phyloP scores from a whole-genome alignment of 2,888 invertebrate genomes.

The Frankliniella fusca region DNA sequence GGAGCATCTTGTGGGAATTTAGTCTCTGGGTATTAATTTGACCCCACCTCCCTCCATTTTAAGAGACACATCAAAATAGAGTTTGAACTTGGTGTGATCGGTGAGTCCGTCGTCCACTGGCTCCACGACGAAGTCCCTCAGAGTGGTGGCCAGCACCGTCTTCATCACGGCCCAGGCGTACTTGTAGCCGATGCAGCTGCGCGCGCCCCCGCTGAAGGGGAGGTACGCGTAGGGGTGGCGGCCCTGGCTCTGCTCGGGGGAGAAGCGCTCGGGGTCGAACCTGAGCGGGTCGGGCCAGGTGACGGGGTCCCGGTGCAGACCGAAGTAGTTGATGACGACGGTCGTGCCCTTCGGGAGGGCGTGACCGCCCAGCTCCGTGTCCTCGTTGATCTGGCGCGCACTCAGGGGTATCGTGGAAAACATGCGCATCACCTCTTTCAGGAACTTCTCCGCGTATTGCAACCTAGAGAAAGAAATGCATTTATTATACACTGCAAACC shows the following conservation, averaged over 20 bases:
- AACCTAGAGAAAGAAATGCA: neutral
- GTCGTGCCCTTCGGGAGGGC: neutral
- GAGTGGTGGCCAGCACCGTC: slow-evolving; percentile 33
- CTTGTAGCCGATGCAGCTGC: slow-evolving; percentile 35
- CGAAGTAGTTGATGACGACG: neutral
- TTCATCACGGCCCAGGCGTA: slow-evolving; percentile 35
- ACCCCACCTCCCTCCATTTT: too few relatives aligned
- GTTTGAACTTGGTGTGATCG: too few relatives aligned
- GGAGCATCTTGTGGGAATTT: too few relatives aligned
- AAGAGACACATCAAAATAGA: too few relatives aligned
- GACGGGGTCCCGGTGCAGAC: neutral
- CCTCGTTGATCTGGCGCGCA: neutral
- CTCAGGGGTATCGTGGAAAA: neutral
- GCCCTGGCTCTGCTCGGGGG: too few relatives aligned
- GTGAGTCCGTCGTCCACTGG: too few relatives aligned
- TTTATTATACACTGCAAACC: too few relatives aligned
- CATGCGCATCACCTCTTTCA: neutral
- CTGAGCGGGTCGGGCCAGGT: neutral
- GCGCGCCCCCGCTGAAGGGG: slow-evolving; percentile 33
- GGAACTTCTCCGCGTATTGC: neutral
- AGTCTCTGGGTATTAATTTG: too few relatives aligned
- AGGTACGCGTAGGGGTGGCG: too few relatives aligned
- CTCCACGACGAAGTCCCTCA: slow-evolving; percentile 32
- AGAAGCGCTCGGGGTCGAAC: slow-evolving; percentile 53
- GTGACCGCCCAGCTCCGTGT: neutral